These are phyloP conservation scores for Ommatoiulus sabulosus DNA, from an alignment of 2,888 invertebrate genomes.

Conservation along the genomic window DNA sequence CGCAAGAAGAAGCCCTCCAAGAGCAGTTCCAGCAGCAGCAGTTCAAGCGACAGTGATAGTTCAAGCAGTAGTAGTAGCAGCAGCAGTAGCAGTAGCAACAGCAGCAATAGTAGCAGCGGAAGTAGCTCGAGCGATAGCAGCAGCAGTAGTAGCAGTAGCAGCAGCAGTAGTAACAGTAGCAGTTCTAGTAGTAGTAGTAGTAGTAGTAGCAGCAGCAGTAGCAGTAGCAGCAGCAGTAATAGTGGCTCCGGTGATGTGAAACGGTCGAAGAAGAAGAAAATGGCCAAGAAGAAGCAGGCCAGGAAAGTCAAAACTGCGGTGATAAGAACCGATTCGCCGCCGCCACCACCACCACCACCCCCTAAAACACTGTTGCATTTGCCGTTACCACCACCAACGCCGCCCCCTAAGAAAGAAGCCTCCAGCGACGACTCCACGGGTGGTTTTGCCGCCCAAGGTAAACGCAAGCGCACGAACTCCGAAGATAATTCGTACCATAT, in stretches of 20 bases:
- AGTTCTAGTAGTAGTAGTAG: slow-evolving; percentile 40
- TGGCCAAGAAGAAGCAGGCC: slow-evolving; percentile 18
- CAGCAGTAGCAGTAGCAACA: slow-evolving; percentile 37
- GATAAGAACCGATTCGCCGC: not conserved
- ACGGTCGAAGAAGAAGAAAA: slow-evolving; percentile 47
- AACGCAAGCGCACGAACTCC: not conserved
- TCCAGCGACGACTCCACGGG: not conserved
- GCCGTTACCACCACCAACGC: slow-evolving; percentile 29
- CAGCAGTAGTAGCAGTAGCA: slow-evolving; percentile 42
- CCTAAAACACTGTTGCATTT: slow-evolving; percentile 36
- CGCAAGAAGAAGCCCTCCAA: not conserved
- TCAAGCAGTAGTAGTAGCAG: slow-evolving; percentile 53
- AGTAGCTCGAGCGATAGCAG: slow-evolving; percentile 46
- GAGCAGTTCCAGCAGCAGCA: slow-evolving; percentile 55
- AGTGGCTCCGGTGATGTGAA: slow-evolving; percentile 38
- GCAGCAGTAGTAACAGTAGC: slow-evolving; percentile 49
- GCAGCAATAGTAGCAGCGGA: not conserved
- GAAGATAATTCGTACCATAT: not conserved
- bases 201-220: slow-evolving; percentile 37
- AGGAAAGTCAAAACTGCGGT: not conserved
- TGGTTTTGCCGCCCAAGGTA: not conserved
- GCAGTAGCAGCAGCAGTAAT: slow-evolving; percentile 51
- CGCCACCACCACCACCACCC: slow-evolving; percentile 49
- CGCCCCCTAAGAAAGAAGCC: not conserved
- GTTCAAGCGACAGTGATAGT: slow-evolving; percentile 50